phyloP scores from a whole-genome alignment of 2,113 vertebrate species.

The Lathamus discolor region DNA sequence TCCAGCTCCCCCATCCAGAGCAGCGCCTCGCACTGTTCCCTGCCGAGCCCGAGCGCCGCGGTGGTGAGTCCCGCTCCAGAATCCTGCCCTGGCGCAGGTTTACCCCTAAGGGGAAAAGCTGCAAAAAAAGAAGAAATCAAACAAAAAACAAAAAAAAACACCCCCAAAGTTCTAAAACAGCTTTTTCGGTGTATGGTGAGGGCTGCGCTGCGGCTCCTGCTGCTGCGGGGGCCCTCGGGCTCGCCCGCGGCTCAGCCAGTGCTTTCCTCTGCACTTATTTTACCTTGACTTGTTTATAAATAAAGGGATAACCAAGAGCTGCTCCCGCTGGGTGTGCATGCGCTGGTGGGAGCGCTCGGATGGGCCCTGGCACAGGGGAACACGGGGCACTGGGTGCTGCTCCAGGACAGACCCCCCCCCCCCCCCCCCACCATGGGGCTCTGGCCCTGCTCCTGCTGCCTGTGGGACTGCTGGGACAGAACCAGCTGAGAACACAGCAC shows the following conservation, averaged over 20 bases:
- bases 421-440: neutral
- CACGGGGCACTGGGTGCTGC: neutral
- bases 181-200: neutral
- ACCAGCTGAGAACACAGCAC: neutral
- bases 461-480: neutral
- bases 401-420: neutral
- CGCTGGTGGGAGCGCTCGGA: neutral
- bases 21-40: neutral
- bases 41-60: neutral
- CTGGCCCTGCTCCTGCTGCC: neutral
- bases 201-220: neutral
- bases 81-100: slow-evolving; percentile 28
- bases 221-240: neutral
- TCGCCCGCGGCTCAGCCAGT: neutral
- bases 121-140: neutral
- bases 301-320: slow-evolving; percentile 33
- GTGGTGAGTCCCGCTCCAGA: neutral
- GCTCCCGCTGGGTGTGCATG: neutral
- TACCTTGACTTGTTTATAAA: slow-evolving; percentile 77
- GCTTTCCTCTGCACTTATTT: slow-evolving; percentile 71
- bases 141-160: too few relatives aligned
- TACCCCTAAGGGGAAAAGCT: slow-evolving; percentile 57
- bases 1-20: neutral
- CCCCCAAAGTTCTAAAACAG: neutral
- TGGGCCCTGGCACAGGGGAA: fast-evolving